Evolutionary conservation across 2,797 vertebrate species (phyloP), one percentile per base, ranked within the genome.

Genomic region (Amblyraja radiata): DNA sequence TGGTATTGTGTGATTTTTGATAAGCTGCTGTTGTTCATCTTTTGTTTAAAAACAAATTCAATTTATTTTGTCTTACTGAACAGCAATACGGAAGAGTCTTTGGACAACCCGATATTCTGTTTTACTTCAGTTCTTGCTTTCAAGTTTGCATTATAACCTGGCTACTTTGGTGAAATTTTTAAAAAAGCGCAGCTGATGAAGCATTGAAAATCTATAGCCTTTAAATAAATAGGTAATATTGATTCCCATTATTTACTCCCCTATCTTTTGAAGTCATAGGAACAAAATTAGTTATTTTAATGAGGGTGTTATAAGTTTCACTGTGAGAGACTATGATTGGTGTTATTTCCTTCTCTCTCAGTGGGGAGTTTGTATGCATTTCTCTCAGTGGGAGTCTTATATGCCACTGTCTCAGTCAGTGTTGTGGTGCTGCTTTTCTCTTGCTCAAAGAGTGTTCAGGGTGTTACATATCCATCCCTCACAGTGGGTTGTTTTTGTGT

Each of bases 301-400:
- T 92, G 63, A 92, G 36, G 90, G 25, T 76, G 73, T 73, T 74
- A 76, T 25, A 46, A 54, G 36, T 65, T 54, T 18, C 71, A 58
- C 90, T 46, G 90, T 92, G 71, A 23, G 90, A 76, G 36, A 76
- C 23, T 76, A 92, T 58, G 28, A 92, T 76, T 54, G 90, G 39
- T 92, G 90, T 58, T 92, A 92, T 92, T 74, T 92, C 90, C 90
- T 92, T 76, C 39, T 74, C 10, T 76, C 90, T n/a, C 90, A 92
- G 21, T 92, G 25, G 90, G 46, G 90, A 28, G 23, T 46, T 58
- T 46, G 65, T 76, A 74, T 76, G 71, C 46, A 28, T 63, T 58
- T 28, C 23, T 92, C 84, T 88, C 63, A 8, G 61, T 23, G 18
- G 84, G 63, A 36, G 84, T 88, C 61, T 88, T 88, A 88, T 32